A percentile compares a stretch with the other conserved stretches of the same genome.
Evolutionary conservation across 2,113 vertebrate species (phyloP).

Genomic region (Vulpes vulpes): DNA sequence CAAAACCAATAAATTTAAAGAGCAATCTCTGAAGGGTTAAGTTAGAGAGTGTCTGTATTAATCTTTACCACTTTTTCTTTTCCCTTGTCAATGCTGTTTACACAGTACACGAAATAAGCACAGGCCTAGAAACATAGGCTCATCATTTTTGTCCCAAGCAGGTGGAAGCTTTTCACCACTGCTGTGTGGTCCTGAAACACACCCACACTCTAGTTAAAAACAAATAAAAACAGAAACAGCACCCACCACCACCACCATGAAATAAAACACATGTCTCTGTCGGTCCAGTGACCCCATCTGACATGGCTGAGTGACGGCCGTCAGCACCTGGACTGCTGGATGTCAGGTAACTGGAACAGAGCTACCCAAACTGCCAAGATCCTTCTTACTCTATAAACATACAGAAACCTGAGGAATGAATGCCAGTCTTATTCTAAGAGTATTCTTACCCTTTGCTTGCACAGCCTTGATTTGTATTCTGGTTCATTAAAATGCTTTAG

Average conservation of each 20-base stretch:
- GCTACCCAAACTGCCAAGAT: not conserved
- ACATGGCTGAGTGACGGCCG: not conserved
- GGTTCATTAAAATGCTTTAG: not conserved
- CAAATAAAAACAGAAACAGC: not conserved
- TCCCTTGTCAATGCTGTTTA: not conserved
- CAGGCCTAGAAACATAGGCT: not conserved
- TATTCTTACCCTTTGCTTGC: not conserved
- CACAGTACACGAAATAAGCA: not conserved
- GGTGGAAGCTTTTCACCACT: not conserved
- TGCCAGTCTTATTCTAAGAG: not conserved
- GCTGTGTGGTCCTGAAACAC: not conserved
- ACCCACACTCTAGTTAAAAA: not conserved
- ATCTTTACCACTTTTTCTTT: not conserved
- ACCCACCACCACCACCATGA: not conserved
- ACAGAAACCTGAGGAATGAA: slow-evolving; percentile 8
- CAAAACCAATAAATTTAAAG: not conserved
- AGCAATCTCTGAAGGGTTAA: not conserved
- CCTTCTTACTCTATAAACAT: not conserved
- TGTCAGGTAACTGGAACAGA: not conserved
- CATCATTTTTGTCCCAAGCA: not conserved
- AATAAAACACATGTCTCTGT: not conserved
- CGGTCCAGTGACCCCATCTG: not conserved
- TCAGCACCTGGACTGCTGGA: not conserved
- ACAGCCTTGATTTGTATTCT: not conserved
- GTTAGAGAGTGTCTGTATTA: not conserved